These are phyloP conservation scores for Toxotes lorentzi DNA, from an alignment of 2,797 vertebrate species.

Conservation along the genomic window DNA sequence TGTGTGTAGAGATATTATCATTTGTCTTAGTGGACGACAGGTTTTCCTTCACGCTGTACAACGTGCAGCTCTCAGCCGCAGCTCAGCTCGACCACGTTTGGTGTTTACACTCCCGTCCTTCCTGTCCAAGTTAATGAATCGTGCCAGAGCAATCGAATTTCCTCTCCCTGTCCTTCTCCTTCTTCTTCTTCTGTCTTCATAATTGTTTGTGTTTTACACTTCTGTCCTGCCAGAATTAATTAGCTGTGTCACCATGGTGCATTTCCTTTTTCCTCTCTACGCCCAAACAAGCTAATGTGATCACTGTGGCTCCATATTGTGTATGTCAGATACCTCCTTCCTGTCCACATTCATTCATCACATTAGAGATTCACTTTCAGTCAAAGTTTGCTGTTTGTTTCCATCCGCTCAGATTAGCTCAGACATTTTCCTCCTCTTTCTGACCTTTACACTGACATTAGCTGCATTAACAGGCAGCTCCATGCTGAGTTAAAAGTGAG, in stretches of 20 bases:
- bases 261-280: conserved; percentile 15
- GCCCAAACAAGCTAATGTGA: conserved; percentile 48
- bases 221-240: conserved; percentile 59
- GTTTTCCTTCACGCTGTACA: background rate
- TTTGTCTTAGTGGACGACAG: background rate
- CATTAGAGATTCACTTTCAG: conserved; percentile 62
- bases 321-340: conserved; percentile 57
- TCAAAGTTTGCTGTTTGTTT: conserved; percentile 53
- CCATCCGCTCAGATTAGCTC: conserved; percentile 41
- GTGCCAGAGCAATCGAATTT: conserved; percentile 36
- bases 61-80: conserved; percentile 3
- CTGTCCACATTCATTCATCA: conserved; percentile 65
- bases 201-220: conserved; percentile 67
- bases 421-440: conserved; percentile 60
- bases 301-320: conserved; percentile 47
- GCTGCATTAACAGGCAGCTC: conserved; percentile 31
- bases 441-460: conserved; percentile 60
- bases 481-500: conserved; percentile 22
- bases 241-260: conserved; percentile 36
- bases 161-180: conserved; percentile 7
- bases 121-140: conserved; percentile 37
- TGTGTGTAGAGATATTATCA: background rate
- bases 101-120: conserved; percentile 1
- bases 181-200: conserved; percentile 24
- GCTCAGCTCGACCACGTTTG: background rate